These are phyloP conservation scores for Mus caroli DNA, from an alignment of 2,797 vertebrate genomes.

Conservation along the genomic window DNA sequence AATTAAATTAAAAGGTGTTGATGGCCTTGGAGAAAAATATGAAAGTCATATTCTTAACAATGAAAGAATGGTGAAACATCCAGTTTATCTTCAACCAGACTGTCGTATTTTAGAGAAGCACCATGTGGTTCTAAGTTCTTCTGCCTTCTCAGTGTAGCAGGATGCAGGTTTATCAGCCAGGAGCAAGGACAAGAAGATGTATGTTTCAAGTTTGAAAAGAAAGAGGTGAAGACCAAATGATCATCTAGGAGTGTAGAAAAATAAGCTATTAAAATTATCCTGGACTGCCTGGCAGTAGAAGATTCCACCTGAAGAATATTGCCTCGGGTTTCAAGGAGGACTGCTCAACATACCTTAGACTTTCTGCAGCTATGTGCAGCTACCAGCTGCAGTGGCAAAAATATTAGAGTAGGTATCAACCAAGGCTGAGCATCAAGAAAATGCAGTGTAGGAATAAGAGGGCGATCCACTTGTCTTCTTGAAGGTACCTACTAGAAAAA, in stretches of 20 bases:
- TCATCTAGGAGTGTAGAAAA: background rate
- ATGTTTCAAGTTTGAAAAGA: constrained; percentile 6
- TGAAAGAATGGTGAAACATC: background rate
- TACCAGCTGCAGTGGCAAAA: background rate
- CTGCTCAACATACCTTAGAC: background rate
- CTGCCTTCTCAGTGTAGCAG: background rate
- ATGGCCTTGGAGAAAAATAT: constrained; percentile 20
- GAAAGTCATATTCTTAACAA: constrained; percentile 25
- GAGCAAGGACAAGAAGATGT: background rate
- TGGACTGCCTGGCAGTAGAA: background rate
- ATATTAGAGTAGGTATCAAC: background rate
- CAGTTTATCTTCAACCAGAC: background rate
- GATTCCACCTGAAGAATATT: background rate
- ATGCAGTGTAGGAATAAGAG: background rate
- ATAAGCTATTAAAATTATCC: background rate
- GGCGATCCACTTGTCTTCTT: background rate
- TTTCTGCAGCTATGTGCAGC: background rate
- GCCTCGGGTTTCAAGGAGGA: background rate
- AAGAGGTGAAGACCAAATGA: background rate
- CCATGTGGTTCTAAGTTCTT: background rate
- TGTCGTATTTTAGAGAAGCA: background rate
- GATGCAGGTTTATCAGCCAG: background rate
- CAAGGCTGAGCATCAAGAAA: background rate
- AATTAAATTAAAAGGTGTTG: background rate
- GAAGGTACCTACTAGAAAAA: background rate